Evolutionary conservation across 2,113 vertebrate genomes (phyloP).

Genomic region (Phylloscopus whistleri): DNA sequence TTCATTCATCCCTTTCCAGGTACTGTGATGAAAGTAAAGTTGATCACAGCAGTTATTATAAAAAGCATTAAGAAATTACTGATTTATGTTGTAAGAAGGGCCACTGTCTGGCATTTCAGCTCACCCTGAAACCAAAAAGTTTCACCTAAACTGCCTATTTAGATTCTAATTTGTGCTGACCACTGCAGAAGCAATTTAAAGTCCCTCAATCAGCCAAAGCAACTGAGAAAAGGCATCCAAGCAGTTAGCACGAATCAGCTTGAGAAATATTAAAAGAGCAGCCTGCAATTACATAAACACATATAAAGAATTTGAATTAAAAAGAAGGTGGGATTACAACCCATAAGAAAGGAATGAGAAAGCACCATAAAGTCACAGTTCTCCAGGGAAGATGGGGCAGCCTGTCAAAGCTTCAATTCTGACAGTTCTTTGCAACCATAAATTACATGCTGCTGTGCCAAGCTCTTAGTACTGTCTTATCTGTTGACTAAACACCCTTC

Average conservation of each 20-base stretch:
- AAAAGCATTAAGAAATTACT: not conserved
- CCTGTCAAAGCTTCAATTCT: not conserved
- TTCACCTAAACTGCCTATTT: not conserved
- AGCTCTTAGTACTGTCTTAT: not conserved
- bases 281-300: not conserved
- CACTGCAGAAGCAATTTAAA: not conserved
- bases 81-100: not conserved
- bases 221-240: not conserved
- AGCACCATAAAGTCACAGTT: not conserved
- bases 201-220: not conserved
- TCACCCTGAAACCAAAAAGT: not conserved
- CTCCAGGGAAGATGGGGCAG: not conserved
- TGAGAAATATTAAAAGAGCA: not conserved
- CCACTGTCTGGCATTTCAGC: not conserved
- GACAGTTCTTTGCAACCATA: not conserved
- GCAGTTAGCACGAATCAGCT: not conserved
- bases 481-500: conserved; percentile 38
- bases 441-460: not conserved
- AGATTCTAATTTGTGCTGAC: conserved; percentile 10
- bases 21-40: not conserved
- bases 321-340: not conserved
- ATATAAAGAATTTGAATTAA: not conserved
- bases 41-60: not conserved
- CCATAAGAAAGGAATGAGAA: not conserved
- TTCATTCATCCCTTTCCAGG: not conserved